Percentiles rank a stretch among this genome's conserved stretches.
Evolutionary conservation across 2,113 vertebrate genomes (phyloP).

Genomic region (Tachysurus fulvidraco): DNA sequence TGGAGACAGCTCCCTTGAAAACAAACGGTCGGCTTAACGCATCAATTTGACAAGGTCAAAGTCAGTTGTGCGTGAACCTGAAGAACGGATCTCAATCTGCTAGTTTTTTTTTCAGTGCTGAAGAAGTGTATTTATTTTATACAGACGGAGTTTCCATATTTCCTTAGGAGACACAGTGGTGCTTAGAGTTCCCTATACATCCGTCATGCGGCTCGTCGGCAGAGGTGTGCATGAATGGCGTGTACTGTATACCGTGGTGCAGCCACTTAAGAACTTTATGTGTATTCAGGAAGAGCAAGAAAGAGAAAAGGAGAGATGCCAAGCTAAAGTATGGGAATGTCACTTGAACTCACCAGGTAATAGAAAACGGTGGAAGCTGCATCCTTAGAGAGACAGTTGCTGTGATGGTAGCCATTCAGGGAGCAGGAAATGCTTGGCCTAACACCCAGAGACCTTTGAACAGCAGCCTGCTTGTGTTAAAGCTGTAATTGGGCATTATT

Average conservation of each 20-base stretch:
- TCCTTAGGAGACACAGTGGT: background rate
- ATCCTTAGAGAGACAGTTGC: constrained; percentile 66
- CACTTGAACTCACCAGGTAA: constrained; percentile 34
- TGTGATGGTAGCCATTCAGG: constrained; percentile 67
- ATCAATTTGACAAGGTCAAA: background rate
- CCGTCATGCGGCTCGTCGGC: constrained; percentile 25
- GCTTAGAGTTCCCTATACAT: background rate
- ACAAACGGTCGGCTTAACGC: constrained; percentile 10
- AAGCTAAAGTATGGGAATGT: background rate
- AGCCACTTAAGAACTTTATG: constrained; percentile 41
- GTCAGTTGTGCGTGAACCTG: background rate
- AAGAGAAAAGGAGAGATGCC: constrained; percentile 54
- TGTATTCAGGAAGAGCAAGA: constrained; percentile 49
- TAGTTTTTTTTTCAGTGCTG: background rate
- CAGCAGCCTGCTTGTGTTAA: constrained; percentile 74
- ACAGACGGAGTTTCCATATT: background rate
- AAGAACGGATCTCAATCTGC: background rate
- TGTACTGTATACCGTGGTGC: constrained; percentile 50
- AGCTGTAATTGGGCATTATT: constrained; percentile 77
- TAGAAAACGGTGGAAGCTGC: constrained; percentile 35
- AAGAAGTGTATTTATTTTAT: background rate
- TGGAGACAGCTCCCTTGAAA: constrained; percentile 13
- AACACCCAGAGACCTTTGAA: constrained; percentile 72
- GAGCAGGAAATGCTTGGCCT: constrained; percentile 79
- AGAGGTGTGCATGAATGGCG: constrained; percentile 57